A percentile compares a stretch with the other conserved stretches of the same genome.
Evolutionary conservation across 2,113 vertebrate species (phyloP).

Genomic region (Poeciliopsis prolifica): DNA sequence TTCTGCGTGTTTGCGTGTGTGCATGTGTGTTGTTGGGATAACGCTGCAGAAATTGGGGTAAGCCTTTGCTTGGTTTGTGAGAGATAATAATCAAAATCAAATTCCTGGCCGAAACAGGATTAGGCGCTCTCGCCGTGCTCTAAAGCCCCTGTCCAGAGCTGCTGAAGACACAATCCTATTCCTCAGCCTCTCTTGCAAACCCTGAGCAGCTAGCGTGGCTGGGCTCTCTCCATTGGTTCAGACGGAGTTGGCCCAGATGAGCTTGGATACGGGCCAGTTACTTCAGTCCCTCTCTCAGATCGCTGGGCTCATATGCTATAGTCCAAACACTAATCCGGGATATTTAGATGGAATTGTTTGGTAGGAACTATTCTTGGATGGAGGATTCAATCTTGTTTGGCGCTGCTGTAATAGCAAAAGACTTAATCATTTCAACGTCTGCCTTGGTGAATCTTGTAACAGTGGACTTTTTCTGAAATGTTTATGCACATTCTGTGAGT

Average conservation of each 20-base stretch:
- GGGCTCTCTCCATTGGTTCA: slow-evolving; percentile 33
- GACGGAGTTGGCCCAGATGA: slow-evolving; percentile 37
- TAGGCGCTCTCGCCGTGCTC: slow-evolving; percentile 71
- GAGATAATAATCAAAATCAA: slow-evolving; percentile 83
- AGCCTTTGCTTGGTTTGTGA: slow-evolving; percentile 69
- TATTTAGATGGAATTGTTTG: slow-evolving; percentile 71
- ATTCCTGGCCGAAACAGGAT: slow-evolving; percentile 81
- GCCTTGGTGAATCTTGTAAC: slow-evolving; percentile 38
- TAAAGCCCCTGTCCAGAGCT: slow-evolving; percentile 70
- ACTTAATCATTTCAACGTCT: slow-evolving; percentile 41
- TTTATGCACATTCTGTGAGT: slow-evolving; percentile 31
- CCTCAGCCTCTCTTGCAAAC: slow-evolving; percentile 56
- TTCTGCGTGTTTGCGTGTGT: slow-evolving; percentile 36
- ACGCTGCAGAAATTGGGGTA: slow-evolving; percentile 70
- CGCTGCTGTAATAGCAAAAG: slow-evolving; percentile 52
- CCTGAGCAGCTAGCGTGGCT: slow-evolving; percentile 40
- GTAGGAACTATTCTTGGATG: slow-evolving; percentile 65
- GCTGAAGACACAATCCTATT: slow-evolving; percentile 77
- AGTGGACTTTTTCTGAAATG: slow-evolving; percentile 26
- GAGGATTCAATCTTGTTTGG: slow-evolving; percentile 61
- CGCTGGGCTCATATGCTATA: slow-evolving; percentile 62
- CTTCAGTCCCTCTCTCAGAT: slow-evolving; percentile 59
- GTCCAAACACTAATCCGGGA: slow-evolving; percentile 67
- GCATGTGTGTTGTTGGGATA: slow-evolving; percentile 66
- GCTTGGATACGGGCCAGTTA: slow-evolving; percentile 59